Evolutionary conservation across 2,888 invertebrate genomes (phyloP), one percentile per base, ranked within the genome.

Genomic region (Xanthostigma xanthostigma): DNA sequence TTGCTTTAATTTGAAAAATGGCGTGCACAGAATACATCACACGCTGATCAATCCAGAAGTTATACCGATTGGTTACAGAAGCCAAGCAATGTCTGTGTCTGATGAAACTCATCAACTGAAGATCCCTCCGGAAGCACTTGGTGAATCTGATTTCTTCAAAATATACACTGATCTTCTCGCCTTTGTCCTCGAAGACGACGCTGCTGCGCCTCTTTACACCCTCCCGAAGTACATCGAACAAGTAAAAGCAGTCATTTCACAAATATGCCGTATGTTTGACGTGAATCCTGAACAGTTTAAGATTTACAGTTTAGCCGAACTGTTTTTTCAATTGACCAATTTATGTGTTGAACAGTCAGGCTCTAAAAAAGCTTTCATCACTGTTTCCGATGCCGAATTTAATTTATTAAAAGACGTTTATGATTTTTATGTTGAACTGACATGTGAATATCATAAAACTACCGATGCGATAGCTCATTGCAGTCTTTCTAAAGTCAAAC

Each of bases 81-180:
- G 17, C 17, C 3, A 17, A 17, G 17, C 17, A 2, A 17, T 4
- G 4, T 2, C 17, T 17, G 3, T 66, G 50, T 64, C 70, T 0
- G 59, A 64, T 1, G 55, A 58, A 1, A 69, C 71, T 0, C 76
- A 77, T 56, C 60, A 66, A 48, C 58, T 76, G 41, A 64, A 64
- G 1, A 51, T 66, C 27, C 69, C 72, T 6, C 60, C 65, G 1
- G 17, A 68, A 12, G 64, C 65, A 1, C 56, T 64, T 8, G 65
- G 64, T 2, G 55, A 60, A 42, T 55, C 52, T 9, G 54, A 64
- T 49, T 70, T 60, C 17, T 17, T 17, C 2, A 17, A 17, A 17
- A 17, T 17, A 17, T 17, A 17, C 17, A 17, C 17, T 17, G 17
- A 17, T 17, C 17, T 17, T 4, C 17, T 17, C 17, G 4, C 17